Conservation (phyloP, 1,140 invertebrate genomes). For the Anastrepha ludens region DNA sequence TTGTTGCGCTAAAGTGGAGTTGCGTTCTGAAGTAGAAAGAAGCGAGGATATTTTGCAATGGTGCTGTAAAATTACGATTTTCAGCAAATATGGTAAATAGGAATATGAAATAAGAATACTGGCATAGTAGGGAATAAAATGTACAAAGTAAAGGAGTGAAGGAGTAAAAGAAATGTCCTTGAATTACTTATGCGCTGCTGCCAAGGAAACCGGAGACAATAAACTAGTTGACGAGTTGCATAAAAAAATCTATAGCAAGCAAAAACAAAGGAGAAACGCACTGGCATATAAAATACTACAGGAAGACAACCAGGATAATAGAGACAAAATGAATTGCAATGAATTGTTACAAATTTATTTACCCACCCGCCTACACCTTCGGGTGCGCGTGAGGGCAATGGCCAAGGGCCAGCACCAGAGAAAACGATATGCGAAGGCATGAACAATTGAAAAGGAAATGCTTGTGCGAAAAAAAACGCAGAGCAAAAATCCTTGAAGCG, state of each 20-base stretch:
- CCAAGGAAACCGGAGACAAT: slow-evolving; percentile 38
- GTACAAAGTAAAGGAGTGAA: slow-evolving; percentile 10
- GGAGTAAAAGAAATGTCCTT: slow-evolving; percentile 30
- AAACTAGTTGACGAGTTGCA: background rate
- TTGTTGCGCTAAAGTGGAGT: background rate
- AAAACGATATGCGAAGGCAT: background rate
- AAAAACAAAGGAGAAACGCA: background rate
- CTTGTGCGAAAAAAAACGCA: background rate
- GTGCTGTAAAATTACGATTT: background rate
- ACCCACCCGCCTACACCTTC: background rate
- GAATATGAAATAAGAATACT: background rate
- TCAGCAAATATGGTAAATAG: background rate
- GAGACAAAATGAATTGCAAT: slow-evolving; percentile 54
- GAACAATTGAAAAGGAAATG: slow-evolving; percentile 48
- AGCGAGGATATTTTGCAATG: background rate
- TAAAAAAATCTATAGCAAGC: background rate
- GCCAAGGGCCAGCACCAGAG: background rate
- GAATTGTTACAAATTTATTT: slow-evolving; percentile 56
- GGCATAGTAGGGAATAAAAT: background rate
- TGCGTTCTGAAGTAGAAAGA: background rate
- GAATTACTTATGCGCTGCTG: slow-evolving; percentile 33
- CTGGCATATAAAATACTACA: background rate
- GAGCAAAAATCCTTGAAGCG: slow-evolving; percentile 32
- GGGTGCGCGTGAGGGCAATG: background rate
- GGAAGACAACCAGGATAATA: slow-evolving; percentile 19